Percentiles rank a stretch among this genome's conserved stretches.
phyloP scores from a whole-genome alignment of 1,140 invertebrate genomes.

The Drosophila albomicans region DNA sequence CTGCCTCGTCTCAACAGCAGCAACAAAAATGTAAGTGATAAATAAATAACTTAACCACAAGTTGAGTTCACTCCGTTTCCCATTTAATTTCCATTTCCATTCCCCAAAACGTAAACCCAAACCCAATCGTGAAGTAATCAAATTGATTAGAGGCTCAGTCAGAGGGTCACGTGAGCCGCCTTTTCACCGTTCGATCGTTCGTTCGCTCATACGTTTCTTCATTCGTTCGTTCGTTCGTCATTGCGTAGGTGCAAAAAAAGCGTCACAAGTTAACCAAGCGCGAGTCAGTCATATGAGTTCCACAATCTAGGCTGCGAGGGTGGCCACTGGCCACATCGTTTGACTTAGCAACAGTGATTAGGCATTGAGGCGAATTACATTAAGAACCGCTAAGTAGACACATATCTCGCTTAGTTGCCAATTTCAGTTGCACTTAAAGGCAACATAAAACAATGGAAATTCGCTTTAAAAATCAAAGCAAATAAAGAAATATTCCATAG shows the following conservation, averaged over 20 bases:
- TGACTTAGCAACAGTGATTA: background rate
- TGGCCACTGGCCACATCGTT: background rate
- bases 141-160: slow-evolving; percentile 36
- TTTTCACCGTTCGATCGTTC: slow-evolving; percentile 26
- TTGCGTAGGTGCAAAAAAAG: slow-evolving; percentile 72
- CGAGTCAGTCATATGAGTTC: slow-evolving; percentile 64
- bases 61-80: background rate
- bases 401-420: too few relatives aligned
- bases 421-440: too few relatives aligned
- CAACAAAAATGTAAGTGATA: background rate
- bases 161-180: slow-evolving; percentile 36
- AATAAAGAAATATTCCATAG: too few relatives aligned
- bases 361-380: background rate
- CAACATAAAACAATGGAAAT: too few relatives aligned
- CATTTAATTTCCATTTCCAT: background rate
- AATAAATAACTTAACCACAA: background rate
- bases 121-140: slow-evolving; percentile 33
- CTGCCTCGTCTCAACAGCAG: slow-evolving; percentile 40
- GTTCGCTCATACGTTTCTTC: too few relatives aligned
- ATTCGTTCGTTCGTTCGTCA: slow-evolving; percentile 11
- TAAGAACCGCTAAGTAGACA: too few relatives aligned
- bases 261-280: slow-evolving; percentile 59
- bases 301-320: slow-evolving; percentile 3
- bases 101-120: too few relatives aligned
- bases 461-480: too few relatives aligned